phyloP scores from a whole-genome alignment of 1,140 invertebrate species.

The Drosophila tristis region DNA sequence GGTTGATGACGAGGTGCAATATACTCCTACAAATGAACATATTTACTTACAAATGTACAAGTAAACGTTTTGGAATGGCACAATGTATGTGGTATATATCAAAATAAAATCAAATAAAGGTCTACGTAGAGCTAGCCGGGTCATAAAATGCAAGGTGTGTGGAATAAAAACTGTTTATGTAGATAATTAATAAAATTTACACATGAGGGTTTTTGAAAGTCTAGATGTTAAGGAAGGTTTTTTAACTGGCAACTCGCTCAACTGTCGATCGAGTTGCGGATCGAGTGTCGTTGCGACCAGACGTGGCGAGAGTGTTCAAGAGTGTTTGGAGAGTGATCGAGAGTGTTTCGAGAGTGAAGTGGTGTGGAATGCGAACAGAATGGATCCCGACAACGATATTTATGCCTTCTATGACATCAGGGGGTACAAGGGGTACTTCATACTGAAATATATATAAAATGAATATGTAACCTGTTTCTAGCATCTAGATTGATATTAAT shows the following conservation, averaged over 20 bases:
- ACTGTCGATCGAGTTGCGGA: slow-evolving; percentile 67
- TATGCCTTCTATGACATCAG: slow-evolving; percentile 74
- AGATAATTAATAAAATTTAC: slow-evolving; percentile 82
- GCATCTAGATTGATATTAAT: background rate
- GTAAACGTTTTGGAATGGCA: too few species aligned
- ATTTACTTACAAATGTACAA: slow-evolving; percentile 1
- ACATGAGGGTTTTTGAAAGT: slow-evolving; percentile 79
- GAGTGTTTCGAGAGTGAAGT: slow-evolving; percentile 18
- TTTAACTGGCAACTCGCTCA: slow-evolving; percentile 60
- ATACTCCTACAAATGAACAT: slow-evolving; percentile 11
- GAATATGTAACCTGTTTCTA: background rate
- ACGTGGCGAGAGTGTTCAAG: slow-evolving; percentile 54
- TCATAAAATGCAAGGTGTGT: slow-evolving; percentile 80
- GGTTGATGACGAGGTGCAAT: slow-evolving; percentile 59
- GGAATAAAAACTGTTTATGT: slow-evolving; percentile 68
- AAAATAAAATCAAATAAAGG: slow-evolving; percentile 77
- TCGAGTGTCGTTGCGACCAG: slow-evolving; percentile 62
- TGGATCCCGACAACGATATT: slow-evolving; percentile 77
- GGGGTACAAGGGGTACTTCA: slow-evolving; percentile 59
- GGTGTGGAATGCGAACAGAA: slow-evolving; percentile 47
- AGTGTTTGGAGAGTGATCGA: slow-evolving; percentile 23
- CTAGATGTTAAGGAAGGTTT: slow-evolving; percentile 68
- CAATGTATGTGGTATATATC: slow-evolving; percentile 50
- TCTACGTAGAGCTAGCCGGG: slow-evolving; percentile 43
- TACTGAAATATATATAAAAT: background rate